A percentile compares a stretch with the other conserved stretches of the same genome.
Evolutionary conservation across 2,113 vertebrate species (phyloP).

Genomic region (Oryzias celebensis): DNA sequence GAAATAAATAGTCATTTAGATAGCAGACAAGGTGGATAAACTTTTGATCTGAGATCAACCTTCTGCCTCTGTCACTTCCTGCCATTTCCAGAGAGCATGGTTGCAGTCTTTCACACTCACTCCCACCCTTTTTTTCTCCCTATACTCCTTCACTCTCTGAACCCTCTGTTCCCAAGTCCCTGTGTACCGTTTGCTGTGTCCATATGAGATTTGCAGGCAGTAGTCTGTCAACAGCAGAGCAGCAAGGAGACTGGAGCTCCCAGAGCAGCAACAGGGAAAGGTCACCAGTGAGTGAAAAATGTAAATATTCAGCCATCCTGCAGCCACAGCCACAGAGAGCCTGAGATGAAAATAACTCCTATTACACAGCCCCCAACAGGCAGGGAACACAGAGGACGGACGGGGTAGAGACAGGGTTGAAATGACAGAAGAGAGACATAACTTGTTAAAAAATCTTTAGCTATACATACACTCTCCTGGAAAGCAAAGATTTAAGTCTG

Average conservation of each 20-base stretch:
- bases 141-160: conserved; percentile 40
- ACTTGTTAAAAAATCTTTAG: conserved; percentile 66
- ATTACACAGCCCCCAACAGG: conserved; percentile 64
- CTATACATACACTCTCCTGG: not conserved
- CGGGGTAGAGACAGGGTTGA: conserved; percentile 41
- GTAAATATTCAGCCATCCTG: conserved; percentile 74
- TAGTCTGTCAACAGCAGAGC: conserved; percentile 74
- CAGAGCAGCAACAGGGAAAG: conserved; percentile 72
- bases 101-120: conserved; percentile 17
- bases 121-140: conserved; percentile 12
- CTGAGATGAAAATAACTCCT: conserved; percentile 72
- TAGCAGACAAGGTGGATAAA: conserved; percentile 53
- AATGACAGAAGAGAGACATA: conserved; percentile 53
- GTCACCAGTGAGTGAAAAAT: conserved; percentile 76
- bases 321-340: conserved; percentile 63
- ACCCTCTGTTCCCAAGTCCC: conserved; percentile 49
- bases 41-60: conserved; percentile 43
- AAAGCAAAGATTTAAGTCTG: too few species aligned
- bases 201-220: conserved; percentile 73
- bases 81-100: conserved; percentile 30
- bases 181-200: conserved; percentile 68
- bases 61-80: conserved; percentile 32
- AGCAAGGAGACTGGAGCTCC: conserved; percentile 71
- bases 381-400: conserved; percentile 61
- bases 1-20: conserved; percentile 39